Base-by-base conservation (phyloP, 2,113 vertebrate genomes). In the Calyptomena viridis region DNA sequence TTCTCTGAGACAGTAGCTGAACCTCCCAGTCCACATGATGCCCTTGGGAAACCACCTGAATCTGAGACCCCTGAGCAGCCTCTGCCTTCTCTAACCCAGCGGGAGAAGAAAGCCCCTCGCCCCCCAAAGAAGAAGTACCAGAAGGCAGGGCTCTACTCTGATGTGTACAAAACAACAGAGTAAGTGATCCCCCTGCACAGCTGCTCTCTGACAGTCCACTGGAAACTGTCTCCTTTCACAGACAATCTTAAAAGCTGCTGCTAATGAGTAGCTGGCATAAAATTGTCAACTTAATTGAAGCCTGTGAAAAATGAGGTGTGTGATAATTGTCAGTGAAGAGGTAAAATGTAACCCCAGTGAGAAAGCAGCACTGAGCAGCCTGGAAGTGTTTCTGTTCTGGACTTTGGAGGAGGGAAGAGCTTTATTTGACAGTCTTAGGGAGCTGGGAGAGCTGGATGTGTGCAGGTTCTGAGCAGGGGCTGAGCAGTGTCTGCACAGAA, bases 91-190 rank as follows among this genome's bases (percentile, higher is more conserved):
- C 66, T 97, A 52, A 59, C 97, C 94, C 98, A 98, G 87, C 98
- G 98, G 49, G 98, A 99, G 97, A 99, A 99, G 94, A 98, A 98
- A 87, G 96, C 97, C 5, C 97, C 98, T 27, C 97, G 97, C 12
- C 98, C 98, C 69, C 98, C 99, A 69, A 98, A 98, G 97, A 99
- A 99, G 98, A 99, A 97, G 71, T 99, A 99, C 97, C 98, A 99
- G 98, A 99, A 98, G 95, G 99, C 99, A 35, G 99, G 99, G 80
- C 98, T 99, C 88, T 99, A 99, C 98, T 99, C 99, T 23, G 99
- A 99, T 28, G 99, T 99, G 93, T 99, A 99, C 97, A 99, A 99
- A 98, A 99, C 98, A 37, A 97, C 98, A 90, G 99, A 99, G 99
- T 99, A 96, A 99, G 99, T 98, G n/a, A n/a, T n/a, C n/a, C n/a